A percentile compares a stretch with the other conserved stretches of the same genome.
Evolutionary conservation across 2,797 vertebrate genomes (phyloP).

Genomic region (Gymnocypris eckloni): DNA sequence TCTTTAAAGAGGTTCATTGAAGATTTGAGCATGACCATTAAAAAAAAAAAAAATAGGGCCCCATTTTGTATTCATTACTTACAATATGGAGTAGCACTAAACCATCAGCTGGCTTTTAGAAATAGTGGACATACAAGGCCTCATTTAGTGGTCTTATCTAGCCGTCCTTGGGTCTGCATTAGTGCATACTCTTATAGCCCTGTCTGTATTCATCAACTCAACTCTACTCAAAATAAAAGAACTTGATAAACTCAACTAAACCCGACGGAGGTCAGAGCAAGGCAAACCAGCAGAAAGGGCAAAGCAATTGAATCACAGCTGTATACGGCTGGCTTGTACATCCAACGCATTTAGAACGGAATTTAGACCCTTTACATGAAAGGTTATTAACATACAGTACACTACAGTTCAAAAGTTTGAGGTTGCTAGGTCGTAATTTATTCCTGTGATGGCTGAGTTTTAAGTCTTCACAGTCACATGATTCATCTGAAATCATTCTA

Average conservation of each 20-base stretch:
- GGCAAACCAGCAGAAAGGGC: background rate
- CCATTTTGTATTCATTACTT: background rate
- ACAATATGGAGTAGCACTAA: background rate
- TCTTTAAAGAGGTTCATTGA: background rate
- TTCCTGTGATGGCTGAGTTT: background rate
- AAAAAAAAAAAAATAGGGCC: background rate
- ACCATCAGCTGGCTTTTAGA: slow-evolving; percentile 12
- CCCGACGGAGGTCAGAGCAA: background rate
- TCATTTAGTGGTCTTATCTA: slow-evolving; percentile 25
- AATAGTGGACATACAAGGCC: background rate
- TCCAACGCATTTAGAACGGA: background rate
- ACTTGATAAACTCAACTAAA: background rate
- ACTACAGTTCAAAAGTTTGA: background rate
- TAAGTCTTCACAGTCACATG: background rate
- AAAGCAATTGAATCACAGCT: background rate
- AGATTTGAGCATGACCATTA: background rate
- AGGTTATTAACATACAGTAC: background rate
- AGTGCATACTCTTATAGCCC: background rate
- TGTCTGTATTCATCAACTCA: slow-evolving; percentile 17
- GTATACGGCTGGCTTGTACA: background rate
- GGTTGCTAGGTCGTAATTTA: background rate
- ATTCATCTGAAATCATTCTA: background rate
- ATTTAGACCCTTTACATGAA: background rate
- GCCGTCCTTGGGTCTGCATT: slow-evolving; percentile 23
- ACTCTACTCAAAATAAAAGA: slow-evolving; percentile 8